A percentile compares a stretch with the other conserved stretches of the same genome.
Evolutionary conservation across 2,113 vertebrate genomes (phyloP).

Genomic region (Otus sunia): DNA sequence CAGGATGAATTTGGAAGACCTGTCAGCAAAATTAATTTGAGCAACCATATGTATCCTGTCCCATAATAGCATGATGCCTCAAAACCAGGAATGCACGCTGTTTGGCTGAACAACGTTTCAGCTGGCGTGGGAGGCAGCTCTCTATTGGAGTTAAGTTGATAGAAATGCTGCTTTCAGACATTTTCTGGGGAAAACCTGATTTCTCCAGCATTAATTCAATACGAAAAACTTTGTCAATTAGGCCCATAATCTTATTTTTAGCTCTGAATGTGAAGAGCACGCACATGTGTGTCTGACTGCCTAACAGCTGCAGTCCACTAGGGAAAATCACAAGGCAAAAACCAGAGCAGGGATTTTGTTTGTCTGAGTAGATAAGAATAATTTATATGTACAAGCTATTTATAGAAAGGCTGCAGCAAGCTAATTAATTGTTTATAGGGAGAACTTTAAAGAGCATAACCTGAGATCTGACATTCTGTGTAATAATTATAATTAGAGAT

Average conservation of each 20-base stretch:
- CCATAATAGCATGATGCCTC: background rate
- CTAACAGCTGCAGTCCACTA: conserved; percentile 32
- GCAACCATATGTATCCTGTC: background rate
- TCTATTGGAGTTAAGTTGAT: accelerated
- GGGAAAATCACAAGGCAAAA: conserved; percentile 30
- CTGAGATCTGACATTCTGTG: conserved; percentile 43
- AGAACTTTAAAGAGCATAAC: conserved; percentile 60
- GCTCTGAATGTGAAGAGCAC: background rate
- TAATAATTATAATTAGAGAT: conserved; percentile 53
- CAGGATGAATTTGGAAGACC: background rate
- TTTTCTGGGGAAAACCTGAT: conserved; percentile 12
- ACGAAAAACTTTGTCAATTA: background rate
- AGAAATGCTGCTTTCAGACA: background rate
- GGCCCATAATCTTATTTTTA: conserved; percentile 28
- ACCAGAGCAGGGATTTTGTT: conserved; percentile 27
- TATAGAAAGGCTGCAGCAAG: conserved; percentile 29
- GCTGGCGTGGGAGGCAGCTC: background rate
- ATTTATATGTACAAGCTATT: conserved; percentile 45
- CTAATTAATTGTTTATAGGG: conserved; percentile 68
- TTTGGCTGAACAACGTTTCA: background rate
- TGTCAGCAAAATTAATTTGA: background rate
- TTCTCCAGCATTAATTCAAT: background rate
- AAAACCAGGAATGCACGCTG: background rate
- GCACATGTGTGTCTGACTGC: background rate
- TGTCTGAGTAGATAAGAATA: conserved; percentile 39